Evolutionary conservation across 2,888 invertebrate species (phyloP), one percentile per base, ranked within the genome.

Genomic region (Chaetogeoica ovagalla): DNA sequence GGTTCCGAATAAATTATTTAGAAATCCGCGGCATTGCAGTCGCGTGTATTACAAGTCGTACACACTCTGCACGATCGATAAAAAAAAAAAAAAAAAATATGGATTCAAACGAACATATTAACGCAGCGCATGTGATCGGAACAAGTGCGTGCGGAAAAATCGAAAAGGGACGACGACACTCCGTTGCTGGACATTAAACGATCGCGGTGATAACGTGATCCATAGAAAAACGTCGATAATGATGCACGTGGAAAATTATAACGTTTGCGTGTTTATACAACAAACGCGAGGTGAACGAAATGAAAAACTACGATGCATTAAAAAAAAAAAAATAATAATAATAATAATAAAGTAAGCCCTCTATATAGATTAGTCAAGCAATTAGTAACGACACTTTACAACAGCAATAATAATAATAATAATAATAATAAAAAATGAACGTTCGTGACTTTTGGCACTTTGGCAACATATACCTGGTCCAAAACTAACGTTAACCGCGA

Each of bases 371-470:
- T 79, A 63, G n/a, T 63, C 21, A 30, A 57, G 43, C 79, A 79
- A 79, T 79, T 79, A 79, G 79, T 71, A 79, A 79, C 70, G 57
- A 79, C 79, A 79, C 79, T 71, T 77, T 57, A 71, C 57, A 79
- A 63, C 60, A 63, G 65, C 39, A 79, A 70, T 30, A 30, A 30
- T 30, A 30, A 30, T 30, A 30, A 30, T 30, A 30, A n/a, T n/a
- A n/a, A 39, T 6, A 39, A 39, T 6, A 39, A 39, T 39, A 39
- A 70, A 77, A 71, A 77, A 52, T 71, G 39, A 39, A 71, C 59
- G 57, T 79, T 79, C 79, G 79, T 79, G 79, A 79, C 79, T 79
- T 79, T 63, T 57, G 71, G 65, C n/a, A 79, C 71, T 79, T 79
- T 30, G n/a, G 71, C n/a, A 43, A 65, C 43, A 63, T 21, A 76